phyloP scores from a whole-genome alignment of 2,888 invertebrate genomes.

The Drosophila dives region DNA sequence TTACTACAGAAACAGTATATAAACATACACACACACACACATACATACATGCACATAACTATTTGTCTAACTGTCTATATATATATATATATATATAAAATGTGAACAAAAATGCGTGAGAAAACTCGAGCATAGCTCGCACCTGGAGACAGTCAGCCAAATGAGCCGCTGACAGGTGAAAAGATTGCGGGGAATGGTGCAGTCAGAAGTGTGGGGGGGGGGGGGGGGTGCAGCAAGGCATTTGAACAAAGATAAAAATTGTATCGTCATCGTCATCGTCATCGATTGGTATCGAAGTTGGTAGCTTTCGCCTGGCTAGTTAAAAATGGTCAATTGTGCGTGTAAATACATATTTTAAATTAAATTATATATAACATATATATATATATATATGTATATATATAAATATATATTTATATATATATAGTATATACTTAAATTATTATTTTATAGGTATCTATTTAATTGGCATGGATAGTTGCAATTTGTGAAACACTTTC shows the following conservation, averaged over 20 bases:
- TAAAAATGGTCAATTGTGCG: background rate
- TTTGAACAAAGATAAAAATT: background rate
- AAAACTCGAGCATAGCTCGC: constrained; percentile 59
- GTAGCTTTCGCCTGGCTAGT: background rate
- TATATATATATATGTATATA: background rate
- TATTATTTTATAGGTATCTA: too few relatives aligned
- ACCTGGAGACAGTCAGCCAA: constrained; percentile 50
- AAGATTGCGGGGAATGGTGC: background rate
- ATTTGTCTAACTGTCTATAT: background rate
- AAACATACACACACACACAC: constrained; percentile 7
- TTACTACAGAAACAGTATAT: constrained; percentile 25
- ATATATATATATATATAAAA: constrained; percentile 10
- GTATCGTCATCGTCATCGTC: background rate
- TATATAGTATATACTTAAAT: background rate
- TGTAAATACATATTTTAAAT: background rate
- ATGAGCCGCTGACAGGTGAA: constrained; percentile 30
- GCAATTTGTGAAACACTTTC: constrained; percentile 45
- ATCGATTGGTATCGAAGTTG: background rate
- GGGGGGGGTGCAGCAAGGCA: background rate
- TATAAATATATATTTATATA: background rate
- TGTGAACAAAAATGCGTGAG: constrained; percentile 67
- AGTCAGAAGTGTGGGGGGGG: background rate
- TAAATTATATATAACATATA: background rate
- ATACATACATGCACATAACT: constrained; percentile 1
- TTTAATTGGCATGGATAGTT: constrained; percentile 5